Base-by-base conservation (phyloP, 2,113 vertebrate genomes). In the Strix uralensis region DNA sequence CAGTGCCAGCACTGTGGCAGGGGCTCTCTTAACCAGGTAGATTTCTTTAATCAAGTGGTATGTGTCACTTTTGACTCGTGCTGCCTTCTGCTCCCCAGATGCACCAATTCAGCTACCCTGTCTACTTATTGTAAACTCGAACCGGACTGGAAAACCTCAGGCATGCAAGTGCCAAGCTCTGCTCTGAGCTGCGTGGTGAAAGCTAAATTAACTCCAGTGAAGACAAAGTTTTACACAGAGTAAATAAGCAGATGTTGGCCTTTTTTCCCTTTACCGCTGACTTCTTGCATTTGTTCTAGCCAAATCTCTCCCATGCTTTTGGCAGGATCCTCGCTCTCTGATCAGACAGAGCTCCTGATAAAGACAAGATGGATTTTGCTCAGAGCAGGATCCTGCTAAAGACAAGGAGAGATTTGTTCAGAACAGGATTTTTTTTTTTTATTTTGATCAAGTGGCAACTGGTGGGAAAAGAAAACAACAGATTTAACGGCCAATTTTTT, bases 321-420 rank as follows among this genome's bases (percentile, higher is more conserved):
- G 86, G 63, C 67, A 83, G 80, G 22, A 94, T 86, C 30, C n/a
- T 80, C 10, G 0, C 14, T n/a, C 22, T 61, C 63, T 30, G 8
- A 71, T 90, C 75, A 83, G 66, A 54, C 49, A 70, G 38, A 83
- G 14, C 10, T 90, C 74, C 15, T 66, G 59, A 66, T 81, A 82
- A 90, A 79, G 57, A 63, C 70, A 85, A 90, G 71, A 72, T 27
- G 47, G 32, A 20, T 88, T 91, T 92, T 95, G 34, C 62, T 69
- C 70, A 79, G 52, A 85, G 40, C n/a, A 86, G 40, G 65, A 77
- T 88, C 44, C 13, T 81, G 7, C 18, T 42, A 54, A 67, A 90
- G 58, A 83, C 58, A 78, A 67, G 30, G 38, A 54, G 20, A 17
- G 21, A 59, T 77, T 77, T 93, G 52, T 32, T 88, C 58, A 72